Evolutionary conservation across 2,113 vertebrate species (phyloP), one percentile per base, ranked within the genome.

Genomic region (Oryzias curvinotus): DNA sequence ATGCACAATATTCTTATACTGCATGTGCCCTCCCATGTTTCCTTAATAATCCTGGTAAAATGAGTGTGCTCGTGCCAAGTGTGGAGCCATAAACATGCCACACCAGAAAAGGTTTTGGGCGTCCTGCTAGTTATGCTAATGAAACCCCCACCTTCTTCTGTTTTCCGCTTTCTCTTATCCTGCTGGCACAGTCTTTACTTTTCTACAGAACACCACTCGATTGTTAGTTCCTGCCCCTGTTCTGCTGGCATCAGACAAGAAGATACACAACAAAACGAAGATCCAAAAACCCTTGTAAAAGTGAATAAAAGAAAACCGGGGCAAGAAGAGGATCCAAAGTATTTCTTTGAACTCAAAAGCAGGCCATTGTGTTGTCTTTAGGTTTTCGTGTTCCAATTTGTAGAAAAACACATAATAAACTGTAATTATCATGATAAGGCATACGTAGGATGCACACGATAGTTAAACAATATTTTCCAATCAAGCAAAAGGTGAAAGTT

Each of bases 51-150:
- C 81, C 81, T 83, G 83, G 92, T 95, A 94, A 95, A 96, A 95
- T 93, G 93, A 93, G 92, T 93, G 92, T 81, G 88, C 74, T 93
- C 90, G 91, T 94, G 92, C 92, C 91, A 95, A 94, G 91, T 92
- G 90, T 90, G 84, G 87, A 19, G 59, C 91, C 87, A 90, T 94
- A 96, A 93, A 94, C 94, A 92, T 92, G 93, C 93, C 92, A 95
- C 94, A 94, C 92, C 87, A 91, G 91, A 95, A 98, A 98, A 95
- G 92, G 94, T 93, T 90, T 93, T 85, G 88, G 90, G 85, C 85
- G 92, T 91, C 94, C 93, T 93, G 93, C 95, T 96, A 95, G 90
- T 93, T 95, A 96, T 95, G 95, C 93, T 96, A 96, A 98, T 98
- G 92, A 95, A 90, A 77, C 93, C 95, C 87, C 89, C 91, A 91